Conservation (phyloP, 2,888 invertebrate genomes). For the Diachrysia chrysitis region DNA sequence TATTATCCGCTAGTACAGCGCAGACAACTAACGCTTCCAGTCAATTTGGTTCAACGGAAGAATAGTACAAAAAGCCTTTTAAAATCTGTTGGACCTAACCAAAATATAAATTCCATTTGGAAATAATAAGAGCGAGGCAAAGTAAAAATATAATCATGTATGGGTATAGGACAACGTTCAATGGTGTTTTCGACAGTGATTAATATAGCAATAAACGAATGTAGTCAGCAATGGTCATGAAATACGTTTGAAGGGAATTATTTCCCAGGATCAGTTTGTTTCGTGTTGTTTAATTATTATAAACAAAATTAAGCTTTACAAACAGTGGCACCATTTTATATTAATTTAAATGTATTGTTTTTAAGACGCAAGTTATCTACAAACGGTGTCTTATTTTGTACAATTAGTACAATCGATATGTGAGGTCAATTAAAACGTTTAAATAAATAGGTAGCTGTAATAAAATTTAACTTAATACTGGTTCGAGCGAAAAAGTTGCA, state of each 20-base stretch:
- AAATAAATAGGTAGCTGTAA: conserved; percentile 7
- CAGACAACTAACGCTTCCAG: neutral
- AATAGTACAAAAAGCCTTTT: neutral
- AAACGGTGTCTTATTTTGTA: conserved; percentile 8
- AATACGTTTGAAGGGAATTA: neutral
- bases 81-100: neutral
- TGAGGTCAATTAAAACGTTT: conserved; percentile 5
- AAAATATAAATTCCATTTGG: neutral
- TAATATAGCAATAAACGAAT: neutral
- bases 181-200: neutral
- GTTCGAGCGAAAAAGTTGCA: neutral
- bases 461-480: conserved; percentile 1
- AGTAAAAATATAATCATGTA: neutral
- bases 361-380: neutral
- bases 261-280: neutral
- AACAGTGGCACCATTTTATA: neutral
- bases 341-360: neutral
- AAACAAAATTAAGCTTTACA: neutral
- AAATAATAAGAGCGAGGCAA: neutral
- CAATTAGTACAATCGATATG: conserved; percentile 9
- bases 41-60: conserved; percentile 1
- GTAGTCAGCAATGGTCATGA: neutral
- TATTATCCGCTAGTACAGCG: conserved; percentile 1
- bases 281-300: neutral
- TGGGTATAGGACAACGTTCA: conserved; percentile 4